Conservation (phyloP, 2,797 vertebrate species). For the Xerus rutilus region DNA sequence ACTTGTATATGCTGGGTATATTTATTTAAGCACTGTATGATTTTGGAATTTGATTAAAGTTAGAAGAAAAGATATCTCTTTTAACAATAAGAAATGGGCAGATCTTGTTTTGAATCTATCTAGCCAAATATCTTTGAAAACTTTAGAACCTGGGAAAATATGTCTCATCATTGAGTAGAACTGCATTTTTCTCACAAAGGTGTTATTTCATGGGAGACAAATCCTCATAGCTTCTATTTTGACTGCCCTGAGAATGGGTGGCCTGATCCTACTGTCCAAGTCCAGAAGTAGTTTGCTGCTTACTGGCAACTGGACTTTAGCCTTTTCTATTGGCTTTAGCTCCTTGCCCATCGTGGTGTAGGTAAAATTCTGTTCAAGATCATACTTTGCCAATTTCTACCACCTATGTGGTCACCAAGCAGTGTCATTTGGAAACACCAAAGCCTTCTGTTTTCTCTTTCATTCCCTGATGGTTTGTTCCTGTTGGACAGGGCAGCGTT, state of each 20-base stretch:
- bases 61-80: background rate
- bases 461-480: background rate
- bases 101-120: conserved; percentile 5
- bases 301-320: background rate
- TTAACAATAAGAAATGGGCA: background rate
- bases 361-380: background rate
- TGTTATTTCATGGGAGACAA: background rate
- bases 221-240: background rate
- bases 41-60: background rate
- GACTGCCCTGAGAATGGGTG: background rate
- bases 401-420: background rate
- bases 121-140: background rate
- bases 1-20: background rate
- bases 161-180: conserved; percentile 43
- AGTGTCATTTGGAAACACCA: background rate
- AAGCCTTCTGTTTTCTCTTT: background rate
- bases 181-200: background rate
- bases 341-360: fast-evolving
- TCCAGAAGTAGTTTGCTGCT: background rate
- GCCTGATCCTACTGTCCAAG: background rate
- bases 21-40: background rate
- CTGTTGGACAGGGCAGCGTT: background rate
- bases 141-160: background rate
- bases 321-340: background rate
- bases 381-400: background rate